These are phyloP conservation scores for Amphimallon solstitiale DNA, from an alignment of 2,888 invertebrate genomes.

Conservation along the genomic window DNA sequence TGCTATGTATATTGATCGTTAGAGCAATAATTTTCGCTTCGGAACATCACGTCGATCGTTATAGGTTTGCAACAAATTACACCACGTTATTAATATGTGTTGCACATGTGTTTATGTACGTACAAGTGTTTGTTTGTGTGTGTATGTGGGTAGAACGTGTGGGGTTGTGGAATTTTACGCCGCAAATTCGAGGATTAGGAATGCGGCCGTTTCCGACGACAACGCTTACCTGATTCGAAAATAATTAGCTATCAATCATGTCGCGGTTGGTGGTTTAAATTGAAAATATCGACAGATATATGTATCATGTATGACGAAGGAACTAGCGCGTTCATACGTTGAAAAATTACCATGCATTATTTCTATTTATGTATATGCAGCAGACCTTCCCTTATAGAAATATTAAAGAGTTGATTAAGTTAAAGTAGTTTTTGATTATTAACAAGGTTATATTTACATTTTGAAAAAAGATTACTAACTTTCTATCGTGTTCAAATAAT, in stretches of 20 bases:
- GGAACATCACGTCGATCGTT: neutral
- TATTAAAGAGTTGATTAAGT: no score
- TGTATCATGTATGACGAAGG: no score
- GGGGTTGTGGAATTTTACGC: conserved; percentile 7
- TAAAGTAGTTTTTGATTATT: no score
- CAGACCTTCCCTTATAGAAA: no score
- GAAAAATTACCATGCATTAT: no score
- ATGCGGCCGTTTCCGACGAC: conserved; percentile 9
- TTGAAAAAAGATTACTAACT: no score
- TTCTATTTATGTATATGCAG: no score
- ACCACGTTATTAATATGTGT: neutral
- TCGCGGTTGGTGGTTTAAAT: conserved; percentile 9
- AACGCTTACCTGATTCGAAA: conserved; percentile 35
- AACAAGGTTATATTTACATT: no score
- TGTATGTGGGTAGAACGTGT: no score
- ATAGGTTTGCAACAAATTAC: conserved; percentile 7
- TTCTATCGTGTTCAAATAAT: no score
- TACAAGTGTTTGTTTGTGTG: neutral
- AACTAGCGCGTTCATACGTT: no score
- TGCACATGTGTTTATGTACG: neutral
- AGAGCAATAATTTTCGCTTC: conserved; percentile 4
- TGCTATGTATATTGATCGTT: neutral
- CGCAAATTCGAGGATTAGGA: conserved; percentile 11
- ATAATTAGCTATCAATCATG: conserved; percentile 40
- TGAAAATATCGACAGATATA: conserved; percentile 21